Evolutionary conservation across 2,113 vertebrate species (phyloP), one percentile per base, ranked within the genome.

Genomic region (Romanogobio albipinnatus): DNA sequence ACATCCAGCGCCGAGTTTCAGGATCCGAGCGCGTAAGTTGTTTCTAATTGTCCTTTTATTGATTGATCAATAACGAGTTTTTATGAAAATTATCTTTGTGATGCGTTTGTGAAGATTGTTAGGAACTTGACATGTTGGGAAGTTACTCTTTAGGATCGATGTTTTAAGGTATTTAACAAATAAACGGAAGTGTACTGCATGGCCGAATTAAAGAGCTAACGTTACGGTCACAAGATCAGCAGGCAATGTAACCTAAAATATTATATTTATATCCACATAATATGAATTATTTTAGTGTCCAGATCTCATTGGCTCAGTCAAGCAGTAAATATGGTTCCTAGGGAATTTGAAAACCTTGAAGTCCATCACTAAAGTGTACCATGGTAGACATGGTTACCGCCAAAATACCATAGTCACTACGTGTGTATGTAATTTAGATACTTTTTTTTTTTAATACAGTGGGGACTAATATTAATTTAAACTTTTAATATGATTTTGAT

Each of bases 11-110:
- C 71, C 33, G 77, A 82, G 75, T 64, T 88, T 83, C 39, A 64
- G 51, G 82, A 66, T 51, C n/a, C 9, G 53, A 62, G 82, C 62
- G 79, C 62, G 87, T 85, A 87, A 89, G 89, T 90, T 83, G 33
- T 62, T 26, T 83, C 61, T 71, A 58, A 77, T 87, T 22, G 13
- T 58, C 43, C 3, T 11, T 7, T 36, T 61, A 84, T 70, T 10
- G 17, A 76, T 45, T 19, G 26, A 24, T 26, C 0, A 47, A 17
- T 17, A 36, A 53, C 43, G 1, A 19, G 45, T 3, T 53, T 68
- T 51, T 58, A 64, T 70, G 2, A 24, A 19, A 39, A 53, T 4
- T 22, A 1, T 47, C 1, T 9, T 76, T 61, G 13, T 36, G 2
- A 49, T 47, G 7, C 2, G 22, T 56, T 26, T 29, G 2, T 10